Conservation (phyloP, 2,888 invertebrate genomes). For the Cephus spinipes region DNA sequence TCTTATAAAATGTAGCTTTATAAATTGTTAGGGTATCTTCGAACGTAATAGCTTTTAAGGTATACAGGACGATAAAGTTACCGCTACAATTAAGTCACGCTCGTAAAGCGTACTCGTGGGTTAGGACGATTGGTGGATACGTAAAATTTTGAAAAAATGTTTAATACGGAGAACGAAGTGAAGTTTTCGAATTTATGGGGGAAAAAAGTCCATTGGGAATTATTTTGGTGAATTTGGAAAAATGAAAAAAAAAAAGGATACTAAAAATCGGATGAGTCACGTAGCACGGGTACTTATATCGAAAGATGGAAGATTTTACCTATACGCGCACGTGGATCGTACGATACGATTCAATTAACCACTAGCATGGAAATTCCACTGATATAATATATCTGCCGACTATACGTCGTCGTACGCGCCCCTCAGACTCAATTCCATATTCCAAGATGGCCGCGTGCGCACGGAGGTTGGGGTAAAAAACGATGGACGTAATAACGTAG, state of each 20-base stretch:
- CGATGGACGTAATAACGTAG: slow-evolving; percentile 66
- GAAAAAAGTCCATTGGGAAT: not conserved
- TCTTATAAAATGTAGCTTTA: not conserved
- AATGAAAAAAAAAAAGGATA: not conserved
- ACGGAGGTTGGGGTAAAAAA: slow-evolving; percentile 60
- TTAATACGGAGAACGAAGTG: not conserved
- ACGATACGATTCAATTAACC: slow-evolving; percentile 4
- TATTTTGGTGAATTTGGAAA: not conserved
- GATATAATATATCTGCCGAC: slow-evolving; percentile 2
- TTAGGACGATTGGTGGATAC: not conserved
- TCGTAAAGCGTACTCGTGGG: not conserved
- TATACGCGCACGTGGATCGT: not conserved
- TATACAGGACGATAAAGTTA: not conserved
- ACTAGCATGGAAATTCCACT: not conserved
- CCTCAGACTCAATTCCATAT: slow-evolving; percentile 56
- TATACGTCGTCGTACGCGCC: slow-evolving; percentile 8
- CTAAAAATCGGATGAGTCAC: not conserved
- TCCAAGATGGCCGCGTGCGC: slow-evolving; percentile 62
- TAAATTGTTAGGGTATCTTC: not conserved
- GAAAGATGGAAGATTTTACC: not conserved
- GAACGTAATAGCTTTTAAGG: not conserved
- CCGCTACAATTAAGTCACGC: not conserved
- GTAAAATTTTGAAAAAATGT: not conserved
- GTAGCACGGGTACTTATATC: not conserved
- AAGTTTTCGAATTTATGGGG: not conserved